Evolutionary conservation across 2,113 vertebrate genomes (phyloP).

Genomic region (Tragelaphus buxtoni): DNA sequence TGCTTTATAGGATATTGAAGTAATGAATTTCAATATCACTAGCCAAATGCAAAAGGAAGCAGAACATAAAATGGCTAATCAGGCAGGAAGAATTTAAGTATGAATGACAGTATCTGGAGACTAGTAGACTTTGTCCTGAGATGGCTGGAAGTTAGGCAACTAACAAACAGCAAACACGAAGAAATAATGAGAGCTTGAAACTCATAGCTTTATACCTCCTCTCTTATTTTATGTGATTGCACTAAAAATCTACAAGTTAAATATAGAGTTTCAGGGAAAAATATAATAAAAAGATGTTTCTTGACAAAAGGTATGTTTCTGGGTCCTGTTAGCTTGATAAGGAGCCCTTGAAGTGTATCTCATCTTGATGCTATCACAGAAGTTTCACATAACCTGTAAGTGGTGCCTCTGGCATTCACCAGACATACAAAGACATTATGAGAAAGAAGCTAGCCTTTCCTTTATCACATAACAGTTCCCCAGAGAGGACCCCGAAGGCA

Average conservation of each 20-base stretch:
- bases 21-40: conserved; percentile 31
- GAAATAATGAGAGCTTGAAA: neutral
- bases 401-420: conserved; percentile 12
- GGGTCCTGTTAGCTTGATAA: neutral
- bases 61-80: conserved; percentile 22
- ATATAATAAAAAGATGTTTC: conserved; percentile 16
- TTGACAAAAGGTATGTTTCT: neutral
- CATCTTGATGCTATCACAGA: neutral
- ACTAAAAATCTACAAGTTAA: conserved; percentile 2
- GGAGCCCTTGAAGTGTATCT: neutral
- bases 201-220: neutral
- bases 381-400: neutral
- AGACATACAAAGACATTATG: neutral
- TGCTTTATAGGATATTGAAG: conserved; percentile 4
- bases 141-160: neutral
- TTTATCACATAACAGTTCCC: conserved; percentile 23
- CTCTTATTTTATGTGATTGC: neutral
- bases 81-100: neutral
- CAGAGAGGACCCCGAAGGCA: neutral
- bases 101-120: neutral
- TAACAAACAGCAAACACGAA: neutral
- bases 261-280: neutral
- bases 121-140: neutral
- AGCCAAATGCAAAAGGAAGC: conserved; percentile 13
- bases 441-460: neutral